Evolutionary conservation across 92 coral and sea anemone species (phyloP), one percentile per base, ranked within the genome.

Genomic region (Micromussa lordhowensis): DNA sequence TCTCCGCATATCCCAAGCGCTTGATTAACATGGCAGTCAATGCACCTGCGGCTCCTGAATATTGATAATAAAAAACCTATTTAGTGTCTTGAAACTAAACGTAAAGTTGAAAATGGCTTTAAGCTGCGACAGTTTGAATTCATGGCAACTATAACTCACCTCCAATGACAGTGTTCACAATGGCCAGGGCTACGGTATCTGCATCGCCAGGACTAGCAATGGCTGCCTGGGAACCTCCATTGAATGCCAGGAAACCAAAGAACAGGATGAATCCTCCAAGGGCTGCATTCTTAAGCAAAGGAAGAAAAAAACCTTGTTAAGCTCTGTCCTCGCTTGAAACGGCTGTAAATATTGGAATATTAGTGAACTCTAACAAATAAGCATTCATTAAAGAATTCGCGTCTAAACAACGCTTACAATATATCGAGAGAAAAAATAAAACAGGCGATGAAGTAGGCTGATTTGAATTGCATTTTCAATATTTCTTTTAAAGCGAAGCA

Each of bases 121-220:
- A 9, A 44, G 51, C 51, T 44, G 51, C 12, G 17, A 26, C 12
- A 0, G 6, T 61, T 22, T 61, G 29, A 24, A 75, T 73, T 26
- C 31, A 31, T 77, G 57, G 21, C 48, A 16, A 16, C 7, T 9
- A 11, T 4, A 12, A 14, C 81, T 88, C 78, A 93, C 99, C 99
- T 88, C 98, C 92, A 36, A 96, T 72, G 34, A 96, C 36, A n/a
- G 99, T 96, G 88, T 96, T 96, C 3, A 96, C 99, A n/a, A 96
- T 91, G 30, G 96, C 95, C 78, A 87, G 69, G 6, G 99, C 91
- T 0, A 96, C 98, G 5, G 75, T 73, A 2, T 84, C 94, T 13
- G 96, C 98, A 75, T 96, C 98, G 8, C 96, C 97, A 1, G 79
- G 69, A n/a, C 61, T 32, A 5, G 98, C 66, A 26, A 96, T 96